Evolutionary conservation across 2,797 vertebrate species (phyloP).

Genomic region (Emydoidea blandingii): DNA sequence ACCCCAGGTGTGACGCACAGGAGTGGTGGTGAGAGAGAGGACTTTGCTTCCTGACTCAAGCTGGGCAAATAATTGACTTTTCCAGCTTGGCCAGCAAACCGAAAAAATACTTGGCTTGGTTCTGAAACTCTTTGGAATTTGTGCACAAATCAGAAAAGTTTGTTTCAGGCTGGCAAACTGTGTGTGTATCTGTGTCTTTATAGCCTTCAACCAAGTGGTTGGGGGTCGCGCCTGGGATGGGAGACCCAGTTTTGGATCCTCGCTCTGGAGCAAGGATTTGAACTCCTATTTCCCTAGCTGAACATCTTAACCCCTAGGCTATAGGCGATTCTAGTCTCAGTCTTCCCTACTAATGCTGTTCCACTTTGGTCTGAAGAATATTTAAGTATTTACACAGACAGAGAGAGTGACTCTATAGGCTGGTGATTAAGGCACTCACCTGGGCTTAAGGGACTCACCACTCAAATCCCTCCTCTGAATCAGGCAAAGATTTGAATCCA

Average conservation of each 20-base stretch:
- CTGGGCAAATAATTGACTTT: not conserved
- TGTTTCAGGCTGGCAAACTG: not conserved
- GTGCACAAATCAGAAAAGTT: not conserved
- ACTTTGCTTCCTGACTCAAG: not conserved
- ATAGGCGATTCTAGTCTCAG: not conserved
- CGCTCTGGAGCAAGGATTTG: not conserved
- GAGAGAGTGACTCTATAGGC: not conserved
- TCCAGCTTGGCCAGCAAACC: not conserved
- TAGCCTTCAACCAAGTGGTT: not conserved
- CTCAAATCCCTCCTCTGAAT: not conserved
- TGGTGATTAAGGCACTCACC: not conserved
- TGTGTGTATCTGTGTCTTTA: not conserved
- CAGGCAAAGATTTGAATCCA: not conserved
- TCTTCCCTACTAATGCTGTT: not conserved
- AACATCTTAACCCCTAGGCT: not conserved
- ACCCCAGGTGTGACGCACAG: rapidly evolving
- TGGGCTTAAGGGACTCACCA: not conserved
- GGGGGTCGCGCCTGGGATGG: not conserved
- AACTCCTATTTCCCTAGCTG: not conserved
- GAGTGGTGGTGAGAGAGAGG: rapidly evolving
- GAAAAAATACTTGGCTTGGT: not conserved
- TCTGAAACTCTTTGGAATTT: not conserved
- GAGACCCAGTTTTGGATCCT: not conserved
- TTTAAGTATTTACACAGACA: not conserved
- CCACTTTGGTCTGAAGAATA: not conserved